Evolutionary conservation across 2,888 invertebrate genomes (phyloP), one percentile per base, ranked within the genome.

Genomic region (Lithophane socia): DNA sequence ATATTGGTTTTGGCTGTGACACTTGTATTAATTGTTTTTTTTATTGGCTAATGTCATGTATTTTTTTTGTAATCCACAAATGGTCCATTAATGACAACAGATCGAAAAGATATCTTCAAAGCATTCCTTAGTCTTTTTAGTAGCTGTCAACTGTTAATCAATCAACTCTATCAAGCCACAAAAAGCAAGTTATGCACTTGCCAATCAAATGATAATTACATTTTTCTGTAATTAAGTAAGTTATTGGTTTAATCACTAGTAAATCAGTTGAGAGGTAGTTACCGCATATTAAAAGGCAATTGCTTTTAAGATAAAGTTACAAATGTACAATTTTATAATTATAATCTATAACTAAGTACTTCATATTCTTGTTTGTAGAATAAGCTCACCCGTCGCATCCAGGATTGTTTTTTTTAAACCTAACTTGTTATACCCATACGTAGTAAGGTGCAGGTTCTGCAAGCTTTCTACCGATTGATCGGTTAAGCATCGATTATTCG

Each of bases 381-480:
- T 29, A 24, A 29, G 8, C 18, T 54, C 7, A 13, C 5, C 8
- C 44, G 37, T 52, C 7, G 47, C 69, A 73, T 83, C 49, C 68
- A 74, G 68, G 58, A 66, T 65, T n/a, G 21, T 71, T 29, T 63
- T 24, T 42, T 65, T 42, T 42, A 66, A 73, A 29, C 37, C 52
- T 13, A 77, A 61, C 73, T 67, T 54, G 63, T 37, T 63, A 9
- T 56, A 63, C 61, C 42, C 76, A 61, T 81, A 66, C 49, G 68
- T 1, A 73, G 78, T 64, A 42, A 44, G 37, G 63, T 61, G 73
- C 75, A 77, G 61, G 67, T 75, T 78, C 54, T 61, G 52, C 75
- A 61, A 87, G 81, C 86, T 88, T 87, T 88, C 89, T 83, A 85
- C 52, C 77, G 77, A 78, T 82, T 85, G 73, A 73, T 80, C 75